These are phyloP conservation scores for Venustaconcha ellipsiformis DNA, from an alignment of 1,140 invertebrate genomes.

Conservation along the genomic window DNA sequence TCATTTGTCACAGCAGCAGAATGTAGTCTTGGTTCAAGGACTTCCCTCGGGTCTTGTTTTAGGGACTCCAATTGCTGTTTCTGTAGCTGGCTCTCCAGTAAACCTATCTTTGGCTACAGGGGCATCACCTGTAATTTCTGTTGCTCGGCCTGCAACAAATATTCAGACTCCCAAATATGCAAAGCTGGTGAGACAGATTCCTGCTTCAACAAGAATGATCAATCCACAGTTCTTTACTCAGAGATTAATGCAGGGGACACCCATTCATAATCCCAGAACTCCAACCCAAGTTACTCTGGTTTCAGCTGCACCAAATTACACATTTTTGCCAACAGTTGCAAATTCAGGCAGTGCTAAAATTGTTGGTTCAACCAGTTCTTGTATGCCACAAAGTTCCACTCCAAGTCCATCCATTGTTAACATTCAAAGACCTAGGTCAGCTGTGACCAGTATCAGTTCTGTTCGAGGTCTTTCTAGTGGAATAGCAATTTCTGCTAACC, in stretches of 20 bases:
- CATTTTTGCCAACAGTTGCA: slow-evolving; percentile 8
- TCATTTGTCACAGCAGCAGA: slow-evolving; percentile 10
- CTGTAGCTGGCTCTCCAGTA: too few relatives aligned
- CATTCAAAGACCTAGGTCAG: slow-evolving; percentile 10
- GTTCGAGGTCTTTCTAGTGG: slow-evolving; percentile 5
- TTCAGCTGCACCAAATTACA: slow-evolving; percentile 14
- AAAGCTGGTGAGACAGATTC: too few relatives aligned
- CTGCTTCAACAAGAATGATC: too few relatives aligned
- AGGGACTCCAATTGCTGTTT: slow-evolving; percentile 13
- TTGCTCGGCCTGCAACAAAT: too few relatives aligned
- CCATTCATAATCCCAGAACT: too few relatives aligned
- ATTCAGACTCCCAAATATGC: too few relatives aligned
- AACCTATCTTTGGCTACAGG: too few relatives aligned
- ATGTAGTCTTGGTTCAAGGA: slow-evolving; percentile 28
- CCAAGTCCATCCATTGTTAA: slow-evolving; percentile 1
- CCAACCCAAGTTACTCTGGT: not conserved
- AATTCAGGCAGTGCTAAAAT: not conserved
- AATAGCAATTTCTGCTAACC: too few relatives aligned
- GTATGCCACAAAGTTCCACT: too few relatives aligned
- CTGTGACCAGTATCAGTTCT: slow-evolving; percentile 4
- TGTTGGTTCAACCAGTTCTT: slow-evolving; percentile 3
- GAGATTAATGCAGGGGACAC: too few relatives aligned
- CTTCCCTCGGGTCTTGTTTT: slow-evolving; percentile 28
- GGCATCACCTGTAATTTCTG: too few relatives aligned
- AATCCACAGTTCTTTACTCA: too few relatives aligned